phyloP scores from a whole-genome alignment of 2,888 invertebrate species.

The Drosophila anomalata region DNA sequence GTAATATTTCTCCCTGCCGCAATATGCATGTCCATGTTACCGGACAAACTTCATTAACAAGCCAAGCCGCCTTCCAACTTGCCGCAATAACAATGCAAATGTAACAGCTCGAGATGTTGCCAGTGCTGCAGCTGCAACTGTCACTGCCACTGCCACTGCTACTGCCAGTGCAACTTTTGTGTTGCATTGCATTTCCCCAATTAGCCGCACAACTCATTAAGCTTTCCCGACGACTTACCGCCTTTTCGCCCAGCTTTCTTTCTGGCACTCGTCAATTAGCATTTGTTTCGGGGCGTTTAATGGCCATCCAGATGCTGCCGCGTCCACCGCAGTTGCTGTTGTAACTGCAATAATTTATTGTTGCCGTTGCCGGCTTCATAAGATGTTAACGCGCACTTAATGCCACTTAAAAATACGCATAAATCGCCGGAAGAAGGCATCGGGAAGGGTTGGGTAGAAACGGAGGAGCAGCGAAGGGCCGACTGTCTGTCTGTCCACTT shows the following conservation, averaged over 20 bases:
- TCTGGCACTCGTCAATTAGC: constrained; percentile 64
- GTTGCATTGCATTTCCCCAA: constrained; percentile 44
- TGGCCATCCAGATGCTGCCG: constrained; percentile 40
- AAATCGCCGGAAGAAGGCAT: constrained; percentile 56
- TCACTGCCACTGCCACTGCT: neutral
- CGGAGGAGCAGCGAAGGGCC: constrained; percentile 4
- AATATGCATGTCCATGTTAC: constrained; percentile 51
- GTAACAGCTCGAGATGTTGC: constrained; percentile 42
- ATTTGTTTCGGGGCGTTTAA: constrained; percentile 59
- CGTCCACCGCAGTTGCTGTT: constrained; percentile 17
- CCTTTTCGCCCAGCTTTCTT: constrained; percentile 50
- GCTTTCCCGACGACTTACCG: constrained; percentile 30
- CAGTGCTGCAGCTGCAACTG: constrained; percentile 4
- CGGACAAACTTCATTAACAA: constrained; percentile 59
- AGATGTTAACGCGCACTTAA: constrained; percentile 80
- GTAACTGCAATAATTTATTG: constrained; percentile 44
- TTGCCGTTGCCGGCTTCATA: constrained; percentile 64
- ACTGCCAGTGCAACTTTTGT: constrained; percentile 2
- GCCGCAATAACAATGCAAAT: constrained; percentile 52
- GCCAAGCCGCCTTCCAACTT: constrained; percentile 34
- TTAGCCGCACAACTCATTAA: constrained; percentile 66
- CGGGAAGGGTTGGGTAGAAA: constrained; percentile 5
- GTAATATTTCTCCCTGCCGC: constrained; percentile 66
- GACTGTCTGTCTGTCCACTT: constrained; percentile 67
- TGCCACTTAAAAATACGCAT: constrained; percentile 79